Percentiles rank a stretch among this genome's conserved stretches.
Evolutionary conservation across 2,797 vertebrate species (phyloP).

Genomic region (Mico argentatus): DNA sequence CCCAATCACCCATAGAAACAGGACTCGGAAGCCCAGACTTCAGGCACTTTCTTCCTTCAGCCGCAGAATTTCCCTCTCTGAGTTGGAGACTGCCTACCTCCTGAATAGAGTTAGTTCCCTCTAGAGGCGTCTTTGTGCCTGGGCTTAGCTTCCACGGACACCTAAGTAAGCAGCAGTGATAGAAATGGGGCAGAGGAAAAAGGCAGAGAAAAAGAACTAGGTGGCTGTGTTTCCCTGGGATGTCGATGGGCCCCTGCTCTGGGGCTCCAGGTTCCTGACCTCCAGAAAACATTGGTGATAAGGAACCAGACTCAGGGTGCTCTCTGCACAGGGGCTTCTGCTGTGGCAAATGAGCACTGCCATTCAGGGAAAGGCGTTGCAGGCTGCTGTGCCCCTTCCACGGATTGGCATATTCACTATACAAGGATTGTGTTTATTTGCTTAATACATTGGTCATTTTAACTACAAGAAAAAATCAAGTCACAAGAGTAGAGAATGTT

Average conservation of each 20-base stretch:
- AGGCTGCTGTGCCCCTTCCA: not conserved
- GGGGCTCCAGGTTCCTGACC: not conserved
- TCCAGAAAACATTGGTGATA: not conserved
- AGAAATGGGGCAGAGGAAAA: not conserved
- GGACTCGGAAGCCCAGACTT: not conserved
- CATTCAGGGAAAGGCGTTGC: not conserved
- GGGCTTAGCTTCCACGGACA: not conserved
- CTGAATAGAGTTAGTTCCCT: not conserved
- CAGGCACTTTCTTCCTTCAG: not conserved
- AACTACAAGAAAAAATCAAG: constrained; percentile 18
- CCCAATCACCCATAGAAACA: not conserved
- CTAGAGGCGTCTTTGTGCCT: not conserved
- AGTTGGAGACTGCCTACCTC: not conserved
- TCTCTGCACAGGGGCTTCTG: not conserved
- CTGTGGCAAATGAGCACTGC: not conserved
- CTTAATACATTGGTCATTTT: not conserved
- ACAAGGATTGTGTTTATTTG: not conserved
- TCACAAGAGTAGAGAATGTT: not conserved
- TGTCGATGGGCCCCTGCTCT: not conserved
- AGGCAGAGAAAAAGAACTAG: not conserved
- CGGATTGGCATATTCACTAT: not conserved
- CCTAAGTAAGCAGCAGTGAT: not conserved
- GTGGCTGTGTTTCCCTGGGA: not conserved
- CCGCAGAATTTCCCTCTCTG: not conserved
- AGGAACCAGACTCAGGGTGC: not conserved